Base-by-base conservation (phyloP, 2,888 invertebrate species). In the Orchesella flavescens region DNA sequence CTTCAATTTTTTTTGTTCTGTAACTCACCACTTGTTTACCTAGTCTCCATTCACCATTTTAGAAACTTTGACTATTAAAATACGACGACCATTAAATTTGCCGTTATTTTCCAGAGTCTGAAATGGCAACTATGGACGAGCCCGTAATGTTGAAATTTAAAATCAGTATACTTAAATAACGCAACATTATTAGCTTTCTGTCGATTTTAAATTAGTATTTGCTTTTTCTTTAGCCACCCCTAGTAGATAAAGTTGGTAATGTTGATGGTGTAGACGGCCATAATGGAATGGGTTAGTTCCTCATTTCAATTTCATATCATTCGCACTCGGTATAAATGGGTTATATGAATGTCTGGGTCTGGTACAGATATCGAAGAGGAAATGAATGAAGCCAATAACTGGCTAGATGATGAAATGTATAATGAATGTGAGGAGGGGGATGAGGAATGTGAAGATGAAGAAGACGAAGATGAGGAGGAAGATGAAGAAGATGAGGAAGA, bases 401-500 rank as follows among this genome's bases (percentile, higher is more conserved):
- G 19, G 68, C 15, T 68, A n/a, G 46, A 24, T 63, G 46, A 24
- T 63, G 15, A 61, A 15, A 24, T 65, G 24, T 24, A 34, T 21
- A 12, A 15, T 15, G 65, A 65, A 24, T 65, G 43, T 24, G 24
- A 65, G 2, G 74, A 69, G 9, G 74, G 75, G 21, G 77, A 77
- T 15, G 66, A 12, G 5, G 72, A 73, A 5, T 74, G 63, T 0
- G 75, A 76, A 2, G 85, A 79, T 15, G 85, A 86, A 4, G 81
- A 83, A 12, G 81, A 72, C 1, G 84, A 81, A 0, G 86, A 80
- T 13, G 84, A 79, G 19, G 85, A 83, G n/a, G 84, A 85, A 9
- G 86, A 85, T n/a, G 83, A 86, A 0, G 86, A 84, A 44, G 84
- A 81, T 46, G 77, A 82, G n/a, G 77, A 72, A 13, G 77, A 63